Conservation (phyloP, 1,140 invertebrate species). For the Apis mellifera region DNA sequence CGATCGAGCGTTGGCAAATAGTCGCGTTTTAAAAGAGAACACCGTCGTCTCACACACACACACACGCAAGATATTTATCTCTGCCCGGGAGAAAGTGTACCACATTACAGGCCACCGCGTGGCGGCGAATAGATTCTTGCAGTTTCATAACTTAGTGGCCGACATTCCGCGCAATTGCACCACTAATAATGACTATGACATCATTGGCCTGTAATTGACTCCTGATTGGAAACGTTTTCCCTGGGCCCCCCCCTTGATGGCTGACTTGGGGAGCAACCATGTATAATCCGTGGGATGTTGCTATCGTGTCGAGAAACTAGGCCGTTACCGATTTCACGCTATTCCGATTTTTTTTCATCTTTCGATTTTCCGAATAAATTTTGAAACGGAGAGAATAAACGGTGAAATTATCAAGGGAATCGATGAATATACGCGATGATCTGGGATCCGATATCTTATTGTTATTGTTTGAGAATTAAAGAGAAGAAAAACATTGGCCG, state of each 20-base stretch:
- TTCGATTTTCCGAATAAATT: too few species aligned
- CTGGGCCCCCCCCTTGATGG: neutral
- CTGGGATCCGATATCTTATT: too few species aligned
- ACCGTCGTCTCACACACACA: slow-evolving; percentile 49
- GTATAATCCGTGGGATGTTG: too few species aligned
- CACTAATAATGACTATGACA: slow-evolving; percentile 74
- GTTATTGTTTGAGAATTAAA: too few species aligned
- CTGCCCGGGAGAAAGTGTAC: slow-evolving; percentile 63
- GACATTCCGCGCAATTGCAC: slow-evolving; percentile 75
- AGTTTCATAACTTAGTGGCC: slow-evolving; percentile 76
- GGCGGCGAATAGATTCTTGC: slow-evolving; percentile 71
- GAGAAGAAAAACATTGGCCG: too few species aligned
- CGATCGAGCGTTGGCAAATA: slow-evolving; percentile 47
- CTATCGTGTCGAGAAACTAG: too few species aligned
- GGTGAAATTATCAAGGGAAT: too few species aligned
- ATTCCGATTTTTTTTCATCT: too few species aligned
- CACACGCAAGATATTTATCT: slow-evolving; percentile 65
- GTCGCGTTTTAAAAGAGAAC: slow-evolving; percentile 53
- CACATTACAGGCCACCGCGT: slow-evolving; percentile 50
- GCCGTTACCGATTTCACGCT: too few species aligned
- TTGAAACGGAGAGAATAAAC: too few species aligned
- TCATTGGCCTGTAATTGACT: slow-evolving; percentile 66
- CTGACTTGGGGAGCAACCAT: neutral
- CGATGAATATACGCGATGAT: too few species aligned
- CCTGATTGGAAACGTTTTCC: slow-evolving; percentile 62